A percentile compares a stretch with the other conserved stretches of the same genome.
These are phyloP conservation scores for Lathamus discolor DNA, from an alignment of 2,113 vertebrate species.

Conservation along the genomic window DNA sequence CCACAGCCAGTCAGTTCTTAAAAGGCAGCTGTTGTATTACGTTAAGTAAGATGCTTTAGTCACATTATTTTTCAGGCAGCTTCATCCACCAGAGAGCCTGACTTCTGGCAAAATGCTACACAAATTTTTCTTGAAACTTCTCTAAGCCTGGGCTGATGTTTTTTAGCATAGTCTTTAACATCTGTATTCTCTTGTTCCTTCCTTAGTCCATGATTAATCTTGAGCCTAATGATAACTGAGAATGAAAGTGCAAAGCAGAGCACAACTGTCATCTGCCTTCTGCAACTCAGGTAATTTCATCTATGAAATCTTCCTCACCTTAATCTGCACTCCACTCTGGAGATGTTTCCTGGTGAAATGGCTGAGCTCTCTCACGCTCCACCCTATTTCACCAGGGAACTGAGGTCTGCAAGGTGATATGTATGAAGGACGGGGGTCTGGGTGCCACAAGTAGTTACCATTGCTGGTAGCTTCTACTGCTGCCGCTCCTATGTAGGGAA, in stretches of 20 bases:
- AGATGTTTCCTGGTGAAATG: slow-evolving; percentile 64
- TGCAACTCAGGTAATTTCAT: not conserved
- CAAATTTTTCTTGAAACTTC: not conserved
- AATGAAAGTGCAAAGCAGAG: not conserved
- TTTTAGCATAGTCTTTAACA: not conserved
- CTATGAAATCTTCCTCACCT: slow-evolving; percentile 57
- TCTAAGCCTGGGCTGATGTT: not conserved
- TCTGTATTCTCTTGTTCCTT: not conserved
- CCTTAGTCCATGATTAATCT: not conserved
- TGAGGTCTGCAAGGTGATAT: slow-evolving; percentile 16
- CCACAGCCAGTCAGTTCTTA: not conserved
- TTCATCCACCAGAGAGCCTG: not conserved
- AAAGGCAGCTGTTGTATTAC: not conserved
- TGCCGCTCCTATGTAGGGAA: slow-evolving; percentile 57
- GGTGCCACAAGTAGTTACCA: slow-evolving; percentile 68
- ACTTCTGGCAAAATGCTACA: not conserved
- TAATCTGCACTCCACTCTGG: slow-evolving; percentile 70
- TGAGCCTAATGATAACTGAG: not conserved
- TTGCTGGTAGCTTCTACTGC: slow-evolving; percentile 68
- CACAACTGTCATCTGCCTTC: not conserved
- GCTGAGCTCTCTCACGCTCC: slow-evolving; percentile 70
- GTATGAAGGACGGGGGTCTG: not conserved
- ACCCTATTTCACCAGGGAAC: slow-evolving; percentile 71
- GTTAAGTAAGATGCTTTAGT: not conserved
- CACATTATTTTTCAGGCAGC: not conserved